A percentile compares a stretch with the other conserved stretches of the same genome.
phyloP scores from a whole-genome alignment of 2,888 invertebrate species.

The Quadroppia sp. region DNA sequence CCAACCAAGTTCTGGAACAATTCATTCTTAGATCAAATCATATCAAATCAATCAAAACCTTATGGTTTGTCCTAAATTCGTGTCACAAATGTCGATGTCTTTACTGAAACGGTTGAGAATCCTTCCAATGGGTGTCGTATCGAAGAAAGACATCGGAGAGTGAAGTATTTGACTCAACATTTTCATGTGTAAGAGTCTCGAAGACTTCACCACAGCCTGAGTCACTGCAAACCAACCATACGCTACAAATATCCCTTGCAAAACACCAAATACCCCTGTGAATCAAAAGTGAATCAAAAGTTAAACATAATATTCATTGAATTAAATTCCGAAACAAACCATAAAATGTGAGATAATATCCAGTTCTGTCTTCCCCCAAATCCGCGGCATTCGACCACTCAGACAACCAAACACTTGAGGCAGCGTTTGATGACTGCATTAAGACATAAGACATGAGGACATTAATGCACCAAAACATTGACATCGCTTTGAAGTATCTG shows the following conservation, averaged over 20 bases:
- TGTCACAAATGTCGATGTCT: constrained; percentile 38
- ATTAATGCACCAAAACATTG: not conserved
- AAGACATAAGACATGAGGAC: constrained; percentile 38
- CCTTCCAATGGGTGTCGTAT: constrained; percentile 44
- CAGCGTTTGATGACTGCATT: constrained; percentile 43
- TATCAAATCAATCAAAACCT: constrained; percentile 5
- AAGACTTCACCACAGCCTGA: constrained; percentile 31
- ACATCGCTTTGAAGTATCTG: constrained; percentile 41
- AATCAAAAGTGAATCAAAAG: not conserved
- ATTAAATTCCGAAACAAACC: constrained; percentile 26
- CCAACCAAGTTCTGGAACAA: not conserved
- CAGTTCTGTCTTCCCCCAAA: not conserved
- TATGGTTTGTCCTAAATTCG: not conserved
- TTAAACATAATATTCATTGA: no score
- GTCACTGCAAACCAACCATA: constrained; percentile 39
- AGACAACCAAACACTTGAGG: constrained; percentile 47
- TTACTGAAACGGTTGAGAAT: constrained; percentile 44
- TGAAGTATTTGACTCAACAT: constrained; percentile 42
- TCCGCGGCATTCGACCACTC: constrained; percentile 43
- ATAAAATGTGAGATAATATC: constrained; percentile 29
- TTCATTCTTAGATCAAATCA: not conserved
- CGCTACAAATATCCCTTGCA: constrained; percentile 31
- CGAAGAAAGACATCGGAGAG: constrained; percentile 45
- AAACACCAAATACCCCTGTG: constrained; percentile 35
- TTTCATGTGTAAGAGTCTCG: constrained; percentile 37